These are phyloP conservation scores for Falco biarmicus DNA, from an alignment of 2,797 vertebrate species.

Conservation along the genomic window DNA sequence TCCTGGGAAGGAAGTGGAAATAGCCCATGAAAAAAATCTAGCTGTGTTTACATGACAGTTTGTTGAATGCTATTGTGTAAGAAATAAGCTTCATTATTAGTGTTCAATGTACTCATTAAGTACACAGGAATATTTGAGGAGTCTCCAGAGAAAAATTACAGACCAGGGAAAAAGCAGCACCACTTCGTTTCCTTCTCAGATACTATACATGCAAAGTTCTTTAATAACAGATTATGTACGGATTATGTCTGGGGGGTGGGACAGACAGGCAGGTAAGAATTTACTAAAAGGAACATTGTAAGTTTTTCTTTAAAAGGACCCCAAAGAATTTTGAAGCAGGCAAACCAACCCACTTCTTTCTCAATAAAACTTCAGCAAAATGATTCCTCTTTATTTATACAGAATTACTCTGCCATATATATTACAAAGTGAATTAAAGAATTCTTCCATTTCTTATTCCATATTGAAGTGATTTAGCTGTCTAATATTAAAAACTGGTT, in stretches of 20 bases:
- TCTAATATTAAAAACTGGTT: background rate
- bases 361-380: background rate
- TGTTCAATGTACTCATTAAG: background rate
- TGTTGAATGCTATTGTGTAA: background rate
- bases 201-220: background rate
- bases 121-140: background rate
- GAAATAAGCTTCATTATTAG: background rate
- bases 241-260: too few relatives aligned
- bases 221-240: background rate
- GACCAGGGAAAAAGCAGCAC: background rate
- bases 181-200: background rate
- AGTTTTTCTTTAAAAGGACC: background rate
- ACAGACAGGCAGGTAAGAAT: background rate
- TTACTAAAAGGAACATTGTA: background rate
- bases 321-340: background rate
- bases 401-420: background rate
- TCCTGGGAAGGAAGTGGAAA: background rate
- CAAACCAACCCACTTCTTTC: background rate
- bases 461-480: background rate
- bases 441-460: background rate
- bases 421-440: background rate
- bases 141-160: background rate
- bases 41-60: background rate
- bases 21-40: background rate
- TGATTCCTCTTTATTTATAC: background rate